Evolutionary conservation across 2,888 invertebrate genomes (phyloP), one percentile per base, ranked within the genome.

Genomic region (Hydrotaea diabolus): DNA sequence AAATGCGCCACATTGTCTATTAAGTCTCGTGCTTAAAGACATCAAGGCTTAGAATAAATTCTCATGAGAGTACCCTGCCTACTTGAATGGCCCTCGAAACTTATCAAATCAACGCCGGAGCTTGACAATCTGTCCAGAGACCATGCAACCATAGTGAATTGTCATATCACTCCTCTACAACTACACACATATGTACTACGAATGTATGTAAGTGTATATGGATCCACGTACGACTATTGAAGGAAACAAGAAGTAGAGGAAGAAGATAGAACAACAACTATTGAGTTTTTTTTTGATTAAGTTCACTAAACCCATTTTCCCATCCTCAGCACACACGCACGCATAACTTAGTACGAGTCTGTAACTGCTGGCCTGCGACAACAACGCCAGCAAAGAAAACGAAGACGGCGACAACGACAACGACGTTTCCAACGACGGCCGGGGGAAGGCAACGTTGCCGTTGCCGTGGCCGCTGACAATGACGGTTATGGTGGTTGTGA

Each of bases 241-340:
- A 23, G 69, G 69, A 69, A 46, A 43, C 69, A 46, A 69, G 21
- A 46, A 11, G 7, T 15, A 46, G 15, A 15, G n/a, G 26, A 59
- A 26, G 21, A 23, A 23, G 43, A 13, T 66, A 43, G 69, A 39
- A 43, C 13, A 62, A 69, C 23, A 69, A 69, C 69, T 69, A 69
- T 46, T 21, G 15, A 8, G 43, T 19, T 69, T 69, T 23, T n/a
- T n/a, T 46, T 69, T 23, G 69, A 69, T 69, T 43, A 69, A 69
- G 69, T 69, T 69, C 69, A 69, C 43, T 69, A 69, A 69, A 69
- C 69, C 69, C 69, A 69, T 43, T 43, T 69, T 46, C 46, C 69
- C 39, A 39, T 66, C 66, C 43, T 46, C 21, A 21, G 31, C 7
- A 31, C 7, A 31, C 31, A 31, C 31, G 31, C 31, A 31, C 31